Base-by-base conservation (phyloP, 2,888 invertebrate genomes). In the Clostera curtula region DNA sequence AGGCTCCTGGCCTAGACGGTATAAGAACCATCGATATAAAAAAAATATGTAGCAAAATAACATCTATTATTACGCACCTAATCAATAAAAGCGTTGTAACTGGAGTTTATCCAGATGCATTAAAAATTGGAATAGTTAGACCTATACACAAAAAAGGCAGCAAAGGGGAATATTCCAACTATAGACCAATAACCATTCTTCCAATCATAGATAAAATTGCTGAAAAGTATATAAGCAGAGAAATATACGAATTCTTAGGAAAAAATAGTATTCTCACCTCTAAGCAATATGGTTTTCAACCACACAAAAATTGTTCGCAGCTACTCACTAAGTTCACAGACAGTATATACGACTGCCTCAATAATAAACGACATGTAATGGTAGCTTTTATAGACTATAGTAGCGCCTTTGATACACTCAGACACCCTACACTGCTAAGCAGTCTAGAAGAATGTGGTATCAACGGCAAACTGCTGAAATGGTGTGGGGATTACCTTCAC, bases 211-310 rank as follows among this genome's bases (percentile, higher is more conserved):
- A 22, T 25, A 25, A 14, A 12, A 23, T 6, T 20, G 25, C 4
- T 13, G 19, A 3, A 5, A 21, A 19, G 2, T 30, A 9, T 10
- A 9, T n/a, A 8, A 17, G n/a, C n/a, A n/a, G n/a, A n/a, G n/a
- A n/a, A n/a, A n/a, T n/a, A n/a, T n/a, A n/a, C n/a, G n/a, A n/a
- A n/a, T 30, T 19, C 10, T 12, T 22, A 5, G 11, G 6, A n/a
- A 7, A 17, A 3, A 18, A 30, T 14, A 17, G 6, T 4, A 29
- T 29, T 8, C 19, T 29, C 8, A 9, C 9, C 23, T 5, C 7
- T n/a, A 25, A 25, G 14, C 25, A 30, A 18, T 25, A 21, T 17
- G 30, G 30, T 5, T 30, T 30, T 17, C 25, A 23, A 25, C 14
- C 15, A 10, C 13, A 15, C 3, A 17, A 20, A 20, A 26, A 12